These are phyloP conservation scores for Popillia japonica DNA, from an alignment of 1,140 invertebrate species.

Conservation along the genomic window DNA sequence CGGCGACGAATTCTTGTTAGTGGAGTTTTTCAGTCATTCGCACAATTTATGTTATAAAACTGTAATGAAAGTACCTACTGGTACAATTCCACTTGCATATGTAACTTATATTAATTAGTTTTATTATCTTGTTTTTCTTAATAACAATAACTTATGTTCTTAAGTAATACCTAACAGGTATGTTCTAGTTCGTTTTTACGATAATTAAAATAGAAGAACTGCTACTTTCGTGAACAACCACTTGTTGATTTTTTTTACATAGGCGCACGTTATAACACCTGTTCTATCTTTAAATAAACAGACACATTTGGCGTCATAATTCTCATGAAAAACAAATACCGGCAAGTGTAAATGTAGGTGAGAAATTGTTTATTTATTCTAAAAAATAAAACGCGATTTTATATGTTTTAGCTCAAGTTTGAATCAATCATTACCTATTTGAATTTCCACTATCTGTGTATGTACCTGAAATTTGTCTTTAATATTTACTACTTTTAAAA, in stretches of 20 bases:
- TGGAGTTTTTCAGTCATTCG: neutral
- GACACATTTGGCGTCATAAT: neutral
- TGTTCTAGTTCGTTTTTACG: neutral
- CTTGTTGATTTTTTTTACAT: neutral
- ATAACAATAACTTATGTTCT: neutral
- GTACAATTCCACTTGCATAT: too few species aligned
- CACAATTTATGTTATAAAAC: neutral
- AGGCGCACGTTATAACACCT: neutral
- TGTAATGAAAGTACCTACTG: neutral
- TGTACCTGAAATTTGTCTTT: too few species aligned
- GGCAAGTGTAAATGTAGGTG: too few species aligned
- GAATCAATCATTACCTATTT: too few species aligned
- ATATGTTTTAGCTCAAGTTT: too few species aligned
- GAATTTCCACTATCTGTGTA: too few species aligned
- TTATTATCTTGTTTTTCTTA: neutral
- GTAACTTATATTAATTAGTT: neutral
- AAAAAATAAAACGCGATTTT: too few species aligned
- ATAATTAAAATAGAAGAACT: neutral
- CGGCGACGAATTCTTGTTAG: neutral
- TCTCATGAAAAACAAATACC: too few species aligned
- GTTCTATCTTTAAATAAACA: slow-evolving; percentile 15
- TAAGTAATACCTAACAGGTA: neutral
- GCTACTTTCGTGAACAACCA: neutral
- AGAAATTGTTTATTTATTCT: too few species aligned
- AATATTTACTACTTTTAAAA: too few species aligned